Conservation (phyloP, 2,888 invertebrate genomes). For the Salticus scenicus region DNA sequence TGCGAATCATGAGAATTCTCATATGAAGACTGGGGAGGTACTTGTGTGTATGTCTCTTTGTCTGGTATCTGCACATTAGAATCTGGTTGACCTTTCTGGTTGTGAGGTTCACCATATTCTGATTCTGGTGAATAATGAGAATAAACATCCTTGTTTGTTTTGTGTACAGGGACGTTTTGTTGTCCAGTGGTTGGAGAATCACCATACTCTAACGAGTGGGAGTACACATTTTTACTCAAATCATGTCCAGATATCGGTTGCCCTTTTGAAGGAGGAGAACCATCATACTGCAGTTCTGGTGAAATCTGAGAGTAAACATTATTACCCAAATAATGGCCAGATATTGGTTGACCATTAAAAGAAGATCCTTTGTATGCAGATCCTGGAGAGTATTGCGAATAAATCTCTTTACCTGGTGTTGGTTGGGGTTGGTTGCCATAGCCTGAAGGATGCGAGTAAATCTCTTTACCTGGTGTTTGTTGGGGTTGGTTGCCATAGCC, state of each 20-base stretch:
- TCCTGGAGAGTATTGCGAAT: background rate
- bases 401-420: background rate
- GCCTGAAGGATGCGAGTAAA: background rate
- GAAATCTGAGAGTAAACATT: background rate
- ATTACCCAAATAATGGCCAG: background rate
- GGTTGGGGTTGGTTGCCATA: background rate
- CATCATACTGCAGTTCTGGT: background rate
- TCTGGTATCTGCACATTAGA: background rate
- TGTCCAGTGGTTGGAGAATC: background rate
- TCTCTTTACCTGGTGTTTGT: background rate
- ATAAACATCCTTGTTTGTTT: slow-evolving; percentile 27
- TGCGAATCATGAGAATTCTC: background rate
- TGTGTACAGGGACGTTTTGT: background rate
- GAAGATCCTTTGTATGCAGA: background rate
- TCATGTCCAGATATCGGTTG: too few species aligned
- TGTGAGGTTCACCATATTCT: background rate
- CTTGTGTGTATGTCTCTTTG: background rate
- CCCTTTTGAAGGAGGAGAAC: background rate
- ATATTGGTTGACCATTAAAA: background rate
- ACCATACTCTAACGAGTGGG: background rate
- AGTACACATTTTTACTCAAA: background rate
- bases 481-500: background rate
- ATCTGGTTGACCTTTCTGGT: background rate
- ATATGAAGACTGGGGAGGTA: background rate
- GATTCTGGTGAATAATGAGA: slow-evolving; percentile 36